Evolutionary conservation across 2,797 vertebrate species (phyloP).

Genomic region (Syncerus caffer): DNA sequence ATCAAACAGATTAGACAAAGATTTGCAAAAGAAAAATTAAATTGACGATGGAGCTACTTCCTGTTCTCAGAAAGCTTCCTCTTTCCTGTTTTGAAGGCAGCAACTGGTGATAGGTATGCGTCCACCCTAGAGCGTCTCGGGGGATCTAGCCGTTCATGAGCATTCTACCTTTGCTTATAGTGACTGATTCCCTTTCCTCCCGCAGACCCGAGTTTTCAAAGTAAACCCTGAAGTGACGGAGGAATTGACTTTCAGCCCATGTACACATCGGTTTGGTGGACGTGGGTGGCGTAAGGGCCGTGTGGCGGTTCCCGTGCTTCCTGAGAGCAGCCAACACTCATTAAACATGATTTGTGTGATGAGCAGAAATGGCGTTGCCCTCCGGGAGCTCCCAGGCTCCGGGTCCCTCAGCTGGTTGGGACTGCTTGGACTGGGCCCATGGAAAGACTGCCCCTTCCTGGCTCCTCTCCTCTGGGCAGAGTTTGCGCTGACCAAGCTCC

Average conservation of each 20-base stretch:
- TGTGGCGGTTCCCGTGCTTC: background rate
- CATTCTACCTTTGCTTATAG: background rate
- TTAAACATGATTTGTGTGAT: background rate
- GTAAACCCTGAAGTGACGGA: background rate
- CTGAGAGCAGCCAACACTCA: background rate
- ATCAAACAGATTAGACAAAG: background rate
- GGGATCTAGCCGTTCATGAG: background rate
- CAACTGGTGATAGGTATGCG: background rate
- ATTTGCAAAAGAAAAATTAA: background rate
- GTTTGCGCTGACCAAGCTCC: constrained; percentile 38
- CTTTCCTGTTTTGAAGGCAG: background rate
- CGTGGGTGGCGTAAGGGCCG: accelerated
- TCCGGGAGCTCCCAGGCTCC: background rate
- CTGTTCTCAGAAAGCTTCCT: background rate
- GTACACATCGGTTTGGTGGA: background rate
- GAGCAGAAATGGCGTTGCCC: background rate
- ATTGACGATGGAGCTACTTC: background rate
- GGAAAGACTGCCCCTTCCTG: background rate
- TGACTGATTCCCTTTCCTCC: background rate
- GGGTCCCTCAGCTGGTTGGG: background rate
- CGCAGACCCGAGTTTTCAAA: background rate
- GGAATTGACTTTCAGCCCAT: background rate
- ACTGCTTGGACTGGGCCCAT: background rate
- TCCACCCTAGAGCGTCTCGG: background rate
- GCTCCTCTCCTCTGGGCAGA: background rate